A percentile compares a stretch with the other conserved stretches of the same genome.
These are phyloP conservation scores for Hypocryptadius cinnamomeus DNA, from an alignment of 2,113 vertebrate species.

Conservation along the genomic window DNA sequence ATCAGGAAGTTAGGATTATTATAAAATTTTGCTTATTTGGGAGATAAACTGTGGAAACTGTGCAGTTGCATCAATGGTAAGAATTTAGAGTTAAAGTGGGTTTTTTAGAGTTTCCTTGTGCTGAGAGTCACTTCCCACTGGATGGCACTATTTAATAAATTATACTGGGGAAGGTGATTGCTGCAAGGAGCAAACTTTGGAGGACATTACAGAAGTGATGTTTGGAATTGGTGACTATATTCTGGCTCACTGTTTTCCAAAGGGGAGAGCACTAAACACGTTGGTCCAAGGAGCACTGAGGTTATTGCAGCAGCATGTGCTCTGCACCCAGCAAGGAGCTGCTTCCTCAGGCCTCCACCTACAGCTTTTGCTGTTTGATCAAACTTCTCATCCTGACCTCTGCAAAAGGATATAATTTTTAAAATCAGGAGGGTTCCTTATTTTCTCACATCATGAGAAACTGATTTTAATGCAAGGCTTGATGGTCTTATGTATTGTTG, in stretches of 20 bases:
- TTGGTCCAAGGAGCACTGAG: neutral
- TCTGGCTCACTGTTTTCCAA: neutral
- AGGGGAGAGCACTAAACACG: neutral
- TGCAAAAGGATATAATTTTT: neutral
- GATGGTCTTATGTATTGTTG: neutral
- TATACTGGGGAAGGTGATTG: neutral
- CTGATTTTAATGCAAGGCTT: neutral
- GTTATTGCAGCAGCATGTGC: neutral
- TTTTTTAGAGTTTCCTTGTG: neutral
- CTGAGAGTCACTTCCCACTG: constrained; percentile 32
- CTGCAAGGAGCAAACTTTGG: neutral
- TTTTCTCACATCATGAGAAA: neutral
- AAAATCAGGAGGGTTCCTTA: neutral
- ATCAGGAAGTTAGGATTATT: neutral
- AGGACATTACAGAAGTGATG: neutral
- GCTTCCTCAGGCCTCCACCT: neutral
- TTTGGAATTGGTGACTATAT: neutral
- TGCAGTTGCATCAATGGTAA: neutral
- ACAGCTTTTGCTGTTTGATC: neutral
- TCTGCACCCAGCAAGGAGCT: neutral
- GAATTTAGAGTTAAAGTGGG: fast-evolving
- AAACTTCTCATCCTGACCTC: neutral
- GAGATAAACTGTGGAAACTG: neutral
- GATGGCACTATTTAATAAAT: constrained; percentile 64
- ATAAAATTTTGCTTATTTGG: neutral